Percentiles rank a stretch among this genome's conserved stretches.
These are phyloP conservation scores for Chelonoidis abingdonii DNA, from an alignment of 2,113 vertebrate genomes.

Conservation along the genomic window DNA sequence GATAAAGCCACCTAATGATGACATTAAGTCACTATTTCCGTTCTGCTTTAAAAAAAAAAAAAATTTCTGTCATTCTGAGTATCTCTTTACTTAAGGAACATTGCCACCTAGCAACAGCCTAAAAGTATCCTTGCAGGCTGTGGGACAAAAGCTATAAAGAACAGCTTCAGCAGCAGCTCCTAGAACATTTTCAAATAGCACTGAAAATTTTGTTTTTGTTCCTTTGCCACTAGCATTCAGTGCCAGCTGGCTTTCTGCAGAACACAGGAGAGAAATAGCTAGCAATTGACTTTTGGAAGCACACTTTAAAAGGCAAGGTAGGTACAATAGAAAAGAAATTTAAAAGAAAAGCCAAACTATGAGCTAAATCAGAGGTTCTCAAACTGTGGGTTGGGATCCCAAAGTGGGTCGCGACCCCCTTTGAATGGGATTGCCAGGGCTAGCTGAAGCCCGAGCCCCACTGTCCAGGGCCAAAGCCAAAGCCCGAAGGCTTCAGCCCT, in stretches of 20 bases:
- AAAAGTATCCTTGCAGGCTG: background rate
- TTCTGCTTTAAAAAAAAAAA: background rate
- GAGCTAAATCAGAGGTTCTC: background rate
- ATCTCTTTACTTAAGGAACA: conserved; percentile 48
- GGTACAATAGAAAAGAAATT: background rate
- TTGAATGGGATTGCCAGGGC: no score
- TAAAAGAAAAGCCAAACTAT: background rate
- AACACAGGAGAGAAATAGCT: conserved; percentile 21
- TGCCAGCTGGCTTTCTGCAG: background rate
- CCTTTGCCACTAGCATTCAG: conserved; percentile 45
- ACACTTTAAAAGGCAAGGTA: conserved; percentile 46
- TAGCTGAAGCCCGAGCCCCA: no score
- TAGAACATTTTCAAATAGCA: conserved; percentile 26
- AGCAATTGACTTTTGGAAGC: conserved; percentile 12
- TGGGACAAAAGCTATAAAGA: conserved; percentile 26
- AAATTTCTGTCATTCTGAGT: background rate
- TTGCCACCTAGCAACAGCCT: conserved; percentile 48
- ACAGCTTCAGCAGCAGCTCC: background rate
- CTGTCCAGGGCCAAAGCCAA: no score
- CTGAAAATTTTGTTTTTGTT: conserved; percentile 14
- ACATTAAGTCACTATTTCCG: conserved; percentile 16
- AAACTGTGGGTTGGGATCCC: no score
- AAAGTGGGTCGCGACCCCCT: no score
- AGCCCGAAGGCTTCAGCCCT: no score
- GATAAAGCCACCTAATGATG: conserved; percentile 13